phyloP scores from a whole-genome alignment of 2,113 vertebrate genomes.

The Sporophila hypoxantha region DNA sequence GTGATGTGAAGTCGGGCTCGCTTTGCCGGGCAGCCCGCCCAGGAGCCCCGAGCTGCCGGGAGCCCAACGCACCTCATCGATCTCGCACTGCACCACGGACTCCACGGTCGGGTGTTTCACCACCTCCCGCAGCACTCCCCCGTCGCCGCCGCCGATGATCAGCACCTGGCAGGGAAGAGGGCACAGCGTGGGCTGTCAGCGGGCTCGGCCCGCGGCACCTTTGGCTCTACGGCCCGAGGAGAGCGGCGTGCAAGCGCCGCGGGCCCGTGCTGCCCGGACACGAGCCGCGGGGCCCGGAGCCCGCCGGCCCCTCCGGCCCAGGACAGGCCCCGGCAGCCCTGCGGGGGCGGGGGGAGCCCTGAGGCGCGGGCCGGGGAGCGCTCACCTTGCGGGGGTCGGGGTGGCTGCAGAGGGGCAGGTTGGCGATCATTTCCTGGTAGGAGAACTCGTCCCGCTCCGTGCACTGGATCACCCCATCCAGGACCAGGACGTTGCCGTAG shows the following conservation, averaged over 20 bases:
- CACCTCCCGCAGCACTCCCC: slow-evolving; percentile 91
- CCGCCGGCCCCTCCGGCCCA: neutral
- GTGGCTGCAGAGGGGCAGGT: slow-evolving; percentile 91
- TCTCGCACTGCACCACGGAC: slow-evolving; percentile 92
- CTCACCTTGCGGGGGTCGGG: slow-evolving; percentile 89
- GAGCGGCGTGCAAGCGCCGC: rapidly evolving
- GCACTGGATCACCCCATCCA: slow-evolving; percentile 96
- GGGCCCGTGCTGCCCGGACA: neutral
- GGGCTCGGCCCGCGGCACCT: rapidly evolving
- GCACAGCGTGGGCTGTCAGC: neutral
- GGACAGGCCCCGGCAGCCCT: neutral
- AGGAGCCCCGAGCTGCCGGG: neutral
- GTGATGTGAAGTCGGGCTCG: neutral
- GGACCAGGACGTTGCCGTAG: slow-evolving; percentile 91
- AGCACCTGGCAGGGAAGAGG: slow-evolving; percentile 75
- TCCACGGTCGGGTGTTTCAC: slow-evolving; percentile 90
- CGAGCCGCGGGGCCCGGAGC: neutral
- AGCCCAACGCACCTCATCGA: slow-evolving; percentile 83
- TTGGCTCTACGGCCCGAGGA: rapidly evolving
- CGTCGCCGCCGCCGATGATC: slow-evolving; percentile 94
- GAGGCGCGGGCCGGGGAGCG: neutral
- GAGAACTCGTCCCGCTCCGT: slow-evolving; percentile 96
- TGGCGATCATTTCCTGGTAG: slow-evolving; percentile 97
- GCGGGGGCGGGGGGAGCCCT: neutral
- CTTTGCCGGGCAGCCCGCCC: neutral